Conservation (phyloP, 2,888 invertebrate genomes). For the Drosophila austrosaltans region DNA sequence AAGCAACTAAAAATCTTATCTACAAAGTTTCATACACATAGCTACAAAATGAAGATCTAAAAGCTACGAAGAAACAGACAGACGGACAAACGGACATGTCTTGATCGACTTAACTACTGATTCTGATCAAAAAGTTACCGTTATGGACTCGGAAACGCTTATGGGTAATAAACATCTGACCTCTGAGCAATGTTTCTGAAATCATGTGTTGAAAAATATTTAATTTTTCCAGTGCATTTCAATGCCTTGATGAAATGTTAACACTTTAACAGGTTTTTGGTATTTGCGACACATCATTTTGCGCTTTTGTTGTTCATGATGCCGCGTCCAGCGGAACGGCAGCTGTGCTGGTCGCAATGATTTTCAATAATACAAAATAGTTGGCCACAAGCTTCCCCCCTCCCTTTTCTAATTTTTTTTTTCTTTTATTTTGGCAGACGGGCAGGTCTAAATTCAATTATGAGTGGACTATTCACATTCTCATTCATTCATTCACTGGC, state of each 20-base stretch:
- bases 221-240: not conserved
- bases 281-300: conserved; percentile 28
- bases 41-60: too few species aligned
- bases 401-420: too few species aligned
- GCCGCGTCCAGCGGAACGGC: not conserved
- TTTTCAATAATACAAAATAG: conserved; percentile 73
- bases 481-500: conserved; percentile 16
- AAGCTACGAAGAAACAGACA: too few species aligned
- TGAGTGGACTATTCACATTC: conserved; percentile 48
- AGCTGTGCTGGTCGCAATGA: conserved; percentile 56
- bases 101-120: too few species aligned
- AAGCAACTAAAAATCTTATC: too few species aligned
- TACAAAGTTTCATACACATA: too few species aligned
- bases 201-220: too few species aligned
- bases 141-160: too few species aligned
- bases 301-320: conserved; percentile 14
- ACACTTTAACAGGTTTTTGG: conserved; percentile 15
- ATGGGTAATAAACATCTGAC: too few species aligned
- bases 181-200: too few species aligned
- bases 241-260: conserved; percentile 12
- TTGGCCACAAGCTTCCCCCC: conserved; percentile 21
- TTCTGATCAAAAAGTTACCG: too few species aligned
- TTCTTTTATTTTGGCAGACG: not conserved
- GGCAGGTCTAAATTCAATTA: conserved; percentile 79
- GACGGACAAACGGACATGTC: too few species aligned